Percentiles rank a stretch among this genome's conserved stretches.
phyloP scores from a whole-genome alignment of 2,113 vertebrate species.

The Alligator sinensis region DNA sequence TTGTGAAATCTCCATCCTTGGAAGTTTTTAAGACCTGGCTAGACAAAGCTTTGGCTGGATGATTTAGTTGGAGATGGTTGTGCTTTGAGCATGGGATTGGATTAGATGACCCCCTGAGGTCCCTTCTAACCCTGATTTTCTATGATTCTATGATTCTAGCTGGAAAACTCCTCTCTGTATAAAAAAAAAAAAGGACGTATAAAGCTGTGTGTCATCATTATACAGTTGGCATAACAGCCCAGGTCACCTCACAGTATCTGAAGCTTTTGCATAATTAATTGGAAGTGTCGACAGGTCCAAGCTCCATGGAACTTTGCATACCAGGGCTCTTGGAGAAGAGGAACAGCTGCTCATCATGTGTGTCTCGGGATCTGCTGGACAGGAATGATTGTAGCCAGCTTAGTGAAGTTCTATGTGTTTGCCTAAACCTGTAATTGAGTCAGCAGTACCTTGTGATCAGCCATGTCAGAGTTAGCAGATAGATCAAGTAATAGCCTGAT shows the following conservation, averaged over 20 bases:
- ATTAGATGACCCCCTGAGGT: too few species aligned
- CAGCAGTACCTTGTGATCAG: not conserved
- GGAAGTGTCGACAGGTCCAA: constrained; percentile 31
- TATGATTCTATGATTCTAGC: constrained; percentile 23
- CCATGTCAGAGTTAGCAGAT: not conserved
- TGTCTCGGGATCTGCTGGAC: not conserved
- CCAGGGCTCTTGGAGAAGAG: constrained; percentile 29
- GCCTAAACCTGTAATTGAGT: not conserved
- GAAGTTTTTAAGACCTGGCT: too few species aligned
- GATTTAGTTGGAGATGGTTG: too few species aligned
- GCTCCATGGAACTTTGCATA: constrained; percentile 25
- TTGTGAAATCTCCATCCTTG: too few species aligned
- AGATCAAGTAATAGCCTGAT: not conserved
- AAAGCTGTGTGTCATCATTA: not conserved
- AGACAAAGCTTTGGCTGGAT: too few species aligned
- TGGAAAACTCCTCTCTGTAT: not conserved
- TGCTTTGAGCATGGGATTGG: too few species aligned
- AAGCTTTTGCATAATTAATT: constrained; percentile 33
- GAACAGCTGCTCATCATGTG: not conserved
- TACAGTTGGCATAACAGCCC: constrained; percentile 29
- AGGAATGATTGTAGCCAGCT: not conserved
- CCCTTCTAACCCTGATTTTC: not conserved
- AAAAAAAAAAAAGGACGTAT: not conserved
- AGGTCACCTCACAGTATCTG: not conserved
- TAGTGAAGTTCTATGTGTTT: not conserved